Evolutionary conservation across 1,140 invertebrate species (phyloP), one percentile per base, ranked within the genome.

Genomic region (Campoletis sonorensis): DNA sequence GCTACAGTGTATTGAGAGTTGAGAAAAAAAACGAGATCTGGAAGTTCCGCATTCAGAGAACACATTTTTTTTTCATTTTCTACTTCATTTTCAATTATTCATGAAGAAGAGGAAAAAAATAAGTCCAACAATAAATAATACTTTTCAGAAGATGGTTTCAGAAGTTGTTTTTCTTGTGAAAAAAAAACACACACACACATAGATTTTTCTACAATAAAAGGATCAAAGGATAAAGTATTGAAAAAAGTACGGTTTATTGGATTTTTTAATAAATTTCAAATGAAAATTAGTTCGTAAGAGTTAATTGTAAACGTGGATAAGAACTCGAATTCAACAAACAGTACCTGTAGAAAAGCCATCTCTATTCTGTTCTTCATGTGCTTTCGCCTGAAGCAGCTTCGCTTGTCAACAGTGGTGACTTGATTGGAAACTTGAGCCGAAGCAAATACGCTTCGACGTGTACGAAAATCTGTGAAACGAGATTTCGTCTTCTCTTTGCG

Each of bases 371-470:
- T 78, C 21, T n/a, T n/a, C 79, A 21, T 40, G 33, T 54, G 61
- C 58, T 26, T 73, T 54, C 73, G 68, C 23, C 37, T 18, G 58
- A 45, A 61, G 27, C 27, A 33, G 75, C 27, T 33, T 18, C 15
- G 79, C 79, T 83, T 81, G 82, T 83, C 68, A 79, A 83, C 82
- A 83, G 75, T 67, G 73, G 79, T 80, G 76, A 73, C 82, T 80
- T 73, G 79, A 83, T 83, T 40, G 61, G 73, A 83, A 83, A 81
- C 67, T 81, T 72, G 78, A 49, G 58, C 75, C 54, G 45, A 27
- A 67, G 40, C 67, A 61, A 64, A 68, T 81, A 70, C 73, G 33
- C 67, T 70, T 79, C 61, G 27, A 78, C 67, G 54, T 79, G 51
- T 51, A 79, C 68, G 27, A 49, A 73, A 78, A 67, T 64, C 54